Evolutionary conservation across 2,797 vertebrate genomes (phyloP), one percentile per base, ranked within the genome.

Genomic region (Mormyrops boulengeri): DNA sequence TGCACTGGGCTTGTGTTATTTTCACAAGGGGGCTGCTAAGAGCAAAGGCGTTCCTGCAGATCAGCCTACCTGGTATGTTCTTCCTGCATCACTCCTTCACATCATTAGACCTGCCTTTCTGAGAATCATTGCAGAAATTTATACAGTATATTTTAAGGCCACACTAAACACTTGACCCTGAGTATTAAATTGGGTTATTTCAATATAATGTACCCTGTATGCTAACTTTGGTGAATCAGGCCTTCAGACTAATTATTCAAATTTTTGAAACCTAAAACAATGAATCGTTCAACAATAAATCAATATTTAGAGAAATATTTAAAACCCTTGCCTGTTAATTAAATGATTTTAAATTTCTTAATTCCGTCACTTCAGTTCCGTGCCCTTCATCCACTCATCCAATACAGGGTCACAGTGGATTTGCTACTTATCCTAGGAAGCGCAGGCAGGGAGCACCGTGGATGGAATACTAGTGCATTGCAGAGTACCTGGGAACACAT

Each of bases 1-100:
- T 88, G 34, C 11, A 52, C 41, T 92, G 90, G 92, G 66, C 90
- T 88, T 92, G 91, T 91, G 92, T 82, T 22, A 66, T 92, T 7
- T 91, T 92, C 82, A 88, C 77, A 17, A 19, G 89, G 26, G 30
- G 84, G 66, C 26, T 34, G 4, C 90, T 92, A 87, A 89, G 89
- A 90, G 89, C 89, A 1, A 49, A 88, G 87, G 90, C 50, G 11
- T 47, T 91, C 5, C 2, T 92, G 34, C 88, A 66, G 0, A 86
- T 87, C 66, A 87, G 3, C 49, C 44, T 6, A 1, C 17, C 73
- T 44, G 7, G 34, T 86, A 66, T 4, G 9, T 22, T n/a, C 6
- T 47, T 49, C 80, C 80, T n/a, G 17, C 38, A 49, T 84, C 38
- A n/a, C 44, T 44, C n/a, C 17, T 44, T 84, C 80, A 19, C 41